These are phyloP conservation scores for Teleogryllus occipitalis DNA, from an alignment of 1,140 invertebrate genomes.

Conservation along the genomic window DNA sequence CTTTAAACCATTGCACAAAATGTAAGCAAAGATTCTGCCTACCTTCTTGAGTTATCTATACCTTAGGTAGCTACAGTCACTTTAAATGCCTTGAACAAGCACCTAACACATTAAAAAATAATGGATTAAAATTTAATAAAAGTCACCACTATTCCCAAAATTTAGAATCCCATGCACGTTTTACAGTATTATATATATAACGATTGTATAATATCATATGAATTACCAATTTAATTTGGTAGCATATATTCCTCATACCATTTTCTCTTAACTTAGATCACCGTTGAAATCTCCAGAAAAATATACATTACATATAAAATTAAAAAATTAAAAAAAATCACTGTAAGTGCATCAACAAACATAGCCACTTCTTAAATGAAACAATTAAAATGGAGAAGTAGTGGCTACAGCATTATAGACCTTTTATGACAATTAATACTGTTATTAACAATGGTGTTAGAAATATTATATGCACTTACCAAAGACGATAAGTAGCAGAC, in stretches of 20 bases:
- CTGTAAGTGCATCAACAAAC: neutral
- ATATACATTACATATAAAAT: neutral
- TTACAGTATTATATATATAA: neutral
- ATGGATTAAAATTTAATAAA: slow-evolving; percentile 1
- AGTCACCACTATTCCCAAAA: slow-evolving; percentile 4
- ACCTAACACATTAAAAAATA: slow-evolving; percentile 18
- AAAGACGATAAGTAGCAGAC: neutral
- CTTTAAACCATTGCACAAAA: slow-evolving; percentile 22
- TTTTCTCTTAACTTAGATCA: neutral
- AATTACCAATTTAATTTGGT: slow-evolving; percentile 2
- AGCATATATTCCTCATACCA: slow-evolving; percentile 4
- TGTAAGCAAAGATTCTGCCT: slow-evolving; percentile 21
- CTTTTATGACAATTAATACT: neutral
- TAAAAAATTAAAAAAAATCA: neutral
- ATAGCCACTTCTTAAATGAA: neutral
- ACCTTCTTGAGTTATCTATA: slow-evolving; percentile 10
- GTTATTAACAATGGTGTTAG: neutral
- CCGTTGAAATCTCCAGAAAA: neutral
- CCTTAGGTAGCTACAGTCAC: slow-evolving; percentile 2
- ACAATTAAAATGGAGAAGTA: too few species aligned
- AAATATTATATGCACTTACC: neutral
- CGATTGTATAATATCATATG: slow-evolving; percentile 5
- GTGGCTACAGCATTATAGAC: neutral
- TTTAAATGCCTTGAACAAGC: slow-evolving; percentile 9
- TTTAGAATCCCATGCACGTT: neutral